These are phyloP conservation scores for Pseudochirops cupreus DNA, from an alignment of 2,797 vertebrate genomes.

Conservation along the genomic window DNA sequence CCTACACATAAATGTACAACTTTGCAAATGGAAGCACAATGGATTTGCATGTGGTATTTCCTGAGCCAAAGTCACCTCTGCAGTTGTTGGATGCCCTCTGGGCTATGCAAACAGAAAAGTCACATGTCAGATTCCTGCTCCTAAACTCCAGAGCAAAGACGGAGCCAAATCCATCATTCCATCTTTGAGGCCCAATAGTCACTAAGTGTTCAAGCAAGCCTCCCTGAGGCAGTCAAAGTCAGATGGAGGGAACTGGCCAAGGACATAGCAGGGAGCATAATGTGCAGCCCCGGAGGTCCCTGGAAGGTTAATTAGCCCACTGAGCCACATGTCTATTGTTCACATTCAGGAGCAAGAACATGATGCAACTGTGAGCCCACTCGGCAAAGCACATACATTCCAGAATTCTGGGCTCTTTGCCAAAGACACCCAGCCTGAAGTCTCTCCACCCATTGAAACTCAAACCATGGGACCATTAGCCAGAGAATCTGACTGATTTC, in stretches of 20 bases:
- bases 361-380: slow-evolving; percentile 64
- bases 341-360: slow-evolving; percentile 41
- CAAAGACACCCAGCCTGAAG: slow-evolving; percentile 41
- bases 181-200: background rate
- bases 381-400: slow-evolving; percentile 61
- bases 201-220: background rate
- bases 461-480: slow-evolving; percentile 57
- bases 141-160: background rate
- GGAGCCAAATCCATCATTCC: background rate
- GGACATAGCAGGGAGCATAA: background rate
- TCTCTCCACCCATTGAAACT: slow-evolving; percentile 61
- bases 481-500: slow-evolving; percentile 24
- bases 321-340: slow-evolving; percentile 62
- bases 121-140: slow-evolving; percentile 21
- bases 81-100: background rate
- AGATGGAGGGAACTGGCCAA: background rate
- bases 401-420: slow-evolving; percentile 71
- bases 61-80: slow-evolving; percentile 39
- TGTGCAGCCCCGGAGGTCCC: background rate
- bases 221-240: background rate
- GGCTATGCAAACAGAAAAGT: slow-evolving; percentile 26
- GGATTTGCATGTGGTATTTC: slow-evolving; percentile 9
- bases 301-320: slow-evolving; percentile 52
- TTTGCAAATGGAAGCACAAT: background rate
- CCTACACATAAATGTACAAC: background rate